Base-by-base conservation (phyloP, 2,113 vertebrate genomes). In the Proteles cristata region DNA sequence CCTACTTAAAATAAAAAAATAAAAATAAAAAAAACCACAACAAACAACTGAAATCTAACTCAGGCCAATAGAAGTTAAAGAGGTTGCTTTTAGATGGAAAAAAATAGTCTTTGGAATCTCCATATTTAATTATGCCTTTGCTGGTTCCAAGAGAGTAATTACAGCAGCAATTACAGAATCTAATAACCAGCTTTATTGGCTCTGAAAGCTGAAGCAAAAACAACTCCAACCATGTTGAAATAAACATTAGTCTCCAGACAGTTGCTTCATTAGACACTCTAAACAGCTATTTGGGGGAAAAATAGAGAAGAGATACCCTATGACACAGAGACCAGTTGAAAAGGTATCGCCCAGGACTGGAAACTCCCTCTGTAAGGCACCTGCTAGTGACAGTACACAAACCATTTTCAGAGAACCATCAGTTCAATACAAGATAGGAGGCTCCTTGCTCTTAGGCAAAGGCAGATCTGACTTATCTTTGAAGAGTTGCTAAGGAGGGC, bases 191-290 rank as follows among this genome's bases (percentile, higher is more conserved):
- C 89, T 96, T 79, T 92, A 98, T 96, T 82, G 88, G 95, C 97
- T 96, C 88, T 96, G 93, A 82, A 98, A 96, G 96, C 97, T 95
- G 83, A 96, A 91, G 98, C 97, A 98, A 98, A 97, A 97, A 83
- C 98, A 98, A 97, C 95, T 94, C 88, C 11, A 97, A 96, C 48
- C 86, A 80, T 55, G 93, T 96, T 96, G 97, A 97, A 96, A 98
- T 97, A 97, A 98, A 61, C 39, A 95, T 35, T 9, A n/a, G 97
- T 97, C 96, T 97, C 97, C 58, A 98, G 98, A 95, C 48, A 92
- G 90, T 82, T 96, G 96, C 95, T 97, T 98, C 97, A 96, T 98
- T 97, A 97, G 96, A 95, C 80, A 87, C 85, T 96, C 94, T 76
- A 74, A 96, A 95, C 81, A 97, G 96, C 92, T 97, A 95, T 92